These are phyloP conservation scores for Gallinago stenura DNA, from an alignment of 2,797 vertebrate genomes.

Conservation along the genomic window DNA sequence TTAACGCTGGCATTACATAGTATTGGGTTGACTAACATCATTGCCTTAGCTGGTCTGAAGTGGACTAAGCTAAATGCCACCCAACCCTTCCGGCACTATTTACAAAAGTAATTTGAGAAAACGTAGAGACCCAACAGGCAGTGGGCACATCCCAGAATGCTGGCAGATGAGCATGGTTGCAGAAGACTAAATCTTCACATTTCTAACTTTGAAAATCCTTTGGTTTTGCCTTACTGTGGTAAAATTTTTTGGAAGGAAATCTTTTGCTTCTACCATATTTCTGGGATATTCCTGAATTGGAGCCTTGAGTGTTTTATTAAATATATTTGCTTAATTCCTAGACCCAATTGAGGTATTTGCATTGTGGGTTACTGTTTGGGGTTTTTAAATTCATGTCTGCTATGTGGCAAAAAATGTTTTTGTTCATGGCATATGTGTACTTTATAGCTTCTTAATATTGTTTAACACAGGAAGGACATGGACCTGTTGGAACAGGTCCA, in stretches of 20 bases:
- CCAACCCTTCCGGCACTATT: not conserved
- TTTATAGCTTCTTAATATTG: not conserved
- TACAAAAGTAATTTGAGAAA: slow-evolving; percentile 34
- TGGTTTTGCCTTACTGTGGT: not conserved
- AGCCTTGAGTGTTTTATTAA: not conserved
- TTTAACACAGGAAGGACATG: not conserved
- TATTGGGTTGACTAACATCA: not conserved
- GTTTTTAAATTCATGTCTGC: not conserved
- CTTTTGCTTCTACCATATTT: not conserved
- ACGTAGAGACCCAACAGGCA: not conserved
- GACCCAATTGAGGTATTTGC: not conserved
- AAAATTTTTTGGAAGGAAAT: not conserved
- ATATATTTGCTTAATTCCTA: not conserved
- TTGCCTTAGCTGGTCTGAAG: slow-evolving; percentile 9
- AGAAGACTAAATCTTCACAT: not conserved
- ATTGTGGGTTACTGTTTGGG: not conserved
- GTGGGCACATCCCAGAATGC: not conserved
- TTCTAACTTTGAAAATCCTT: not conserved
- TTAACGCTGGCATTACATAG: not conserved
- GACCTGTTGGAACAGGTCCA: too few relatives aligned
- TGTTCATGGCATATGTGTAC: not conserved
- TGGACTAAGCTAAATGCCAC: not conserved
- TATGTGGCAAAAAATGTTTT: not conserved
- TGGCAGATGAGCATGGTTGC: not conserved
- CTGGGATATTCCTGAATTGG: not conserved